Evolutionary conservation across 1,140 invertebrate genomes (phyloP), one percentile per base, ranked within the genome.

Genomic region (Macrostomum lignano): DNA sequence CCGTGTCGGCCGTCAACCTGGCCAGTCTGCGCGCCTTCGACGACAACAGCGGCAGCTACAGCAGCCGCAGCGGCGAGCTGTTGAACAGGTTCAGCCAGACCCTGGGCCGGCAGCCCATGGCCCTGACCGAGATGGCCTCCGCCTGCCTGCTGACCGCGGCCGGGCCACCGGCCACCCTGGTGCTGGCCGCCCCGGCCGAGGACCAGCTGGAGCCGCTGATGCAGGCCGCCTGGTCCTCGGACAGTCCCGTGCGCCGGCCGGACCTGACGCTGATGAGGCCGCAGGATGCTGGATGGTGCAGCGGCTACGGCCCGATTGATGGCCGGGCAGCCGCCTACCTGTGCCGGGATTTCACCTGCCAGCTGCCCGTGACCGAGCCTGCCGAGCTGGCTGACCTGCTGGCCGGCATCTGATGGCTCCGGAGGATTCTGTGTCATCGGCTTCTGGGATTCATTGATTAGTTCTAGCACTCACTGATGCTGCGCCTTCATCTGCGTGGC

Each of bases 1-100:
- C 77, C n/a, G 70, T 86, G 4, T 62, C 76, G 0, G 71, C 70
- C 13, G 62, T 65, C 36, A 91, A 88, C 62, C 55, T 88, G 11
- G 53, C 76, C 11, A 63, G 74, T 1, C 55, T 88, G 11, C 61
- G 66, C 1, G 59, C 65, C 1, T 67, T 72, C 36, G 58, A 73
- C 5, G 64, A 69, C 43, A 62, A 66, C 13, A 41, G 48, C 3
- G 66, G 64, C 35, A n/a, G n/a, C n/a, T 58, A 46, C 42, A 50
- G 40, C 42, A 55, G 42, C 28, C 67, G 68, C 51, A 66, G 70
- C n/a, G 55, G 54, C 4, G 59, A 63, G 25, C 42, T 75, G 6
- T 51, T 77, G 1, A 48, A 56, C 2, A 63, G 66, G 3, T 77
- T 73, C 47, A 50, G 61, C 0, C 60, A 67, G 14, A 47, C 64